Percentiles rank a stretch among this genome's conserved stretches.
Conservation (phyloP, 2,797 vertebrate species). For the Pseudochirops corinnae region DNA sequence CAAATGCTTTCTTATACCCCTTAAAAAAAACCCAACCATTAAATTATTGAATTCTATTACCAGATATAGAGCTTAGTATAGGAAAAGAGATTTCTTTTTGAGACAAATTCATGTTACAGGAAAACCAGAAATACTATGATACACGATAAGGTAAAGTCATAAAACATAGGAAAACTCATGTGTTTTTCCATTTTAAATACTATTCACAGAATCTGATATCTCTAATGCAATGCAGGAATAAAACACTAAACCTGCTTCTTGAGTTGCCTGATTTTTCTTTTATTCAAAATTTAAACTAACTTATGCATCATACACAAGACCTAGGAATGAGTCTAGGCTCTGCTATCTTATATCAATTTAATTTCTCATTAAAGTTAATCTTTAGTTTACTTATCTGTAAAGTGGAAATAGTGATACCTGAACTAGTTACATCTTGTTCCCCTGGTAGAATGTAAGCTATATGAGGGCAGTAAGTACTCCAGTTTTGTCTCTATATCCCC, state of each 20-base stretch:
- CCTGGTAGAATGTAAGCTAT: neutral
- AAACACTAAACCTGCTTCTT: constrained; percentile 10
- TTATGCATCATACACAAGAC: neutral
- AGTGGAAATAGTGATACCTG: neutral
- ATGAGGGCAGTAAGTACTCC: neutral
- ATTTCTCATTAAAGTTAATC: neutral
- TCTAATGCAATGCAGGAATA: constrained; percentile 23
- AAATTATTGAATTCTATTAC: neutral
- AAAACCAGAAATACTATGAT: neutral
- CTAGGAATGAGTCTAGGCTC: neutral
- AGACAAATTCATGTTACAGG: neutral
- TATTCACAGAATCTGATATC: constrained; percentile 10
- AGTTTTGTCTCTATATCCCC: neutral
- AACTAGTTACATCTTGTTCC: neutral
- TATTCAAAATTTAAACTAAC: constrained; percentile 19
- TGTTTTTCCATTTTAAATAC: constrained; percentile 27
- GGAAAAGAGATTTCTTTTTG: neutral
- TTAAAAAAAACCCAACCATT: neutral
- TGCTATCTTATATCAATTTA: neutral
- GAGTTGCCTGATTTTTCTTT: constrained; percentile 23
- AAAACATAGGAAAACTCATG: constrained; percentile 3
- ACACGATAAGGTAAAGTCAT: neutral
- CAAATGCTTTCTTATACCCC: neutral
- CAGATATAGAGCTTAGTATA: neutral
- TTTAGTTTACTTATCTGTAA: neutral